Conservation (phyloP, 2,113 vertebrate species). For the Psilopogon haemacephalus region DNA sequence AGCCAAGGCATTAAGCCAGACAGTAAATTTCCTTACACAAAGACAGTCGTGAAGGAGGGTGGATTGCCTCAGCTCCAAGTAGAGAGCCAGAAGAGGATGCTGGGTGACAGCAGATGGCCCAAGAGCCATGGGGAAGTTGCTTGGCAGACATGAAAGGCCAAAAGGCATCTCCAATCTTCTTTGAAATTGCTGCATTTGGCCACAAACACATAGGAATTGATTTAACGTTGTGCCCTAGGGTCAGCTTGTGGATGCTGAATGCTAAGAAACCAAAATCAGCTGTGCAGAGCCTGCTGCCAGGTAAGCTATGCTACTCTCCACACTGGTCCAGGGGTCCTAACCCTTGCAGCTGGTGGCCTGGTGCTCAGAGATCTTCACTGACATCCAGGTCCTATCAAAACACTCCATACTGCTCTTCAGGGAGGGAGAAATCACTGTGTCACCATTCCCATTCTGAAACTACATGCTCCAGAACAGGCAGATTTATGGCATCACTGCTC, state of each 20-base stretch:
- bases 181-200: background rate
- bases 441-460: background rate
- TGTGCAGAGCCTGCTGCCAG: background rate
- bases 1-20: background rate
- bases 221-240: background rate
- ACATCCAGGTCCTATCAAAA: background rate
- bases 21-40: background rate
- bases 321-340: background rate
- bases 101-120: background rate
- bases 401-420: background rate
- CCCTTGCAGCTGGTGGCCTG: background rate
- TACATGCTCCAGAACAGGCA: background rate
- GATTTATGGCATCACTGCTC: background rate
- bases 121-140: background rate
- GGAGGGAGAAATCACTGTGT: background rate
- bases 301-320: background rate
- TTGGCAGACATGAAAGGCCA: background rate
- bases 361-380: background rate
- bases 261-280: background rate
- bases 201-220: background rate
- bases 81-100: background rate
- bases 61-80: background rate
- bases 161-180: background rate
- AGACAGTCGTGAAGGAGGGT: background rate
- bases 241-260: background rate